Conservation (phyloP, 2,113 vertebrate species). For the Hippocampus abdominalis region DNA sequence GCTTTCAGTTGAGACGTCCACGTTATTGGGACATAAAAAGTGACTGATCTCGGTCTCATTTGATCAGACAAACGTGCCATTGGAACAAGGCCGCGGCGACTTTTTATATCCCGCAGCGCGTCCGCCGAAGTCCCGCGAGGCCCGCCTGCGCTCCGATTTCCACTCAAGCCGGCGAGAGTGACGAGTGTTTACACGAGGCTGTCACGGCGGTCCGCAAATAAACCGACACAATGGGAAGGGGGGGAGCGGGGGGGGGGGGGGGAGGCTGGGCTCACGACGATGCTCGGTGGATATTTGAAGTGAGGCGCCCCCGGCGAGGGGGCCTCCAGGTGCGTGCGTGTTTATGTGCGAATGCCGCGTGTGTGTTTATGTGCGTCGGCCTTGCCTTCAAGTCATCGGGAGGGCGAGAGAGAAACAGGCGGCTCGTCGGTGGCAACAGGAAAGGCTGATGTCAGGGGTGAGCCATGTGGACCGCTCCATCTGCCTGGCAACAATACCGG, state of each 20-base stretch:
- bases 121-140: not conserved
- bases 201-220: slow-evolving; percentile 69
- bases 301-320: slow-evolving; percentile 21
- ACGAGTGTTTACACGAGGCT: slow-evolving; percentile 66
- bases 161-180: slow-evolving; percentile 40
- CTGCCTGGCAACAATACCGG: slow-evolving; percentile 68
- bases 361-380: not conserved
- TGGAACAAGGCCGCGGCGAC: no score
- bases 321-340: slow-evolving; percentile 25
- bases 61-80: no score
- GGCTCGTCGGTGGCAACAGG: slow-evolving; percentile 31
- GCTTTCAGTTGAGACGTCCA: no score
- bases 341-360: not conserved
- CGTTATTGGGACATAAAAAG: no score
- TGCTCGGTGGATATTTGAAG: slow-evolving; percentile 31
- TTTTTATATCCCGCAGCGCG: no score
- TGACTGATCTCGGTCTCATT: no score
- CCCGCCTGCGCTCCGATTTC: not conserved
- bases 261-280: slow-evolving; percentile 9
- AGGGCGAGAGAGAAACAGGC: slow-evolving; percentile 42
- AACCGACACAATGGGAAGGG: slow-evolving; percentile 58
- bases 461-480: slow-evolving; percentile 60
- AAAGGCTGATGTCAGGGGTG: slow-evolving; percentile 70
- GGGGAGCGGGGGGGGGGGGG: slow-evolving; percentile 25
- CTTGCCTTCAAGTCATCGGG: slow-evolving; percentile 52